phyloP scores from a whole-genome alignment of 1,140 invertebrate species.

The Pemphigus obesinymphae region DNA sequence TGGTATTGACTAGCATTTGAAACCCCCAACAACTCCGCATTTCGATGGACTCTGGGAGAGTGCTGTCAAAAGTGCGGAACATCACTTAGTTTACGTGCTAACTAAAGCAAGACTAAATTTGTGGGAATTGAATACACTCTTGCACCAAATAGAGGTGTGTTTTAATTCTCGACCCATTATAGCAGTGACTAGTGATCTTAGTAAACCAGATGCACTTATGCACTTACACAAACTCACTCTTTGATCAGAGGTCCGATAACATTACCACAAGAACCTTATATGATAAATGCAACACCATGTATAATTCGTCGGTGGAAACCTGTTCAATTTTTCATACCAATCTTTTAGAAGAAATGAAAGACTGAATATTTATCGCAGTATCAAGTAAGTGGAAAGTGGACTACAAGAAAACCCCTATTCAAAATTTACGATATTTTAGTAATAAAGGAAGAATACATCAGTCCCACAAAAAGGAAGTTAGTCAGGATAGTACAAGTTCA shows the following conservation, averaged over 20 bases:
- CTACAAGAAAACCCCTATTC: neutral
- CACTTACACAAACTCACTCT: neutral
- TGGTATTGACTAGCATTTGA: slow-evolving; percentile 52
- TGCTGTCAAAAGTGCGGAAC: slow-evolving; percentile 44
- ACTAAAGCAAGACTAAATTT: neutral
- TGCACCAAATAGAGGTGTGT: neutral
- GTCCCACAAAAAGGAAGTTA: no score
- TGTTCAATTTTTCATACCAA: neutral
- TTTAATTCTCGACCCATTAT: neutral
- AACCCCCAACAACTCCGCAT: slow-evolving; percentile 51
- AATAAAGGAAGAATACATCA: neutral
- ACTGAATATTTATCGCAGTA: neutral
- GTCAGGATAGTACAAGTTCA: no score
- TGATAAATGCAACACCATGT: neutral
- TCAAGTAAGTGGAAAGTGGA: neutral
- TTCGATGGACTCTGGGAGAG: slow-evolving; percentile 53
- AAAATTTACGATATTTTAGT: neutral
- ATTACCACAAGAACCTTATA: neutral
- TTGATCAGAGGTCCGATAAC: neutral
- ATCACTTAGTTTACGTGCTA: neutral
- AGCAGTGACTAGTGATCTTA: neutral
- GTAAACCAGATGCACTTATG: neutral
- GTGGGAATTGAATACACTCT: neutral
- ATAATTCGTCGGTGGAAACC: neutral
- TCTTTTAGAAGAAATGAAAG: neutral